A percentile compares a stretch with the other conserved stretches of the same genome.
phyloP scores from a whole-genome alignment of 2,888 invertebrate genomes.

The Xiphydria camelus region DNA sequence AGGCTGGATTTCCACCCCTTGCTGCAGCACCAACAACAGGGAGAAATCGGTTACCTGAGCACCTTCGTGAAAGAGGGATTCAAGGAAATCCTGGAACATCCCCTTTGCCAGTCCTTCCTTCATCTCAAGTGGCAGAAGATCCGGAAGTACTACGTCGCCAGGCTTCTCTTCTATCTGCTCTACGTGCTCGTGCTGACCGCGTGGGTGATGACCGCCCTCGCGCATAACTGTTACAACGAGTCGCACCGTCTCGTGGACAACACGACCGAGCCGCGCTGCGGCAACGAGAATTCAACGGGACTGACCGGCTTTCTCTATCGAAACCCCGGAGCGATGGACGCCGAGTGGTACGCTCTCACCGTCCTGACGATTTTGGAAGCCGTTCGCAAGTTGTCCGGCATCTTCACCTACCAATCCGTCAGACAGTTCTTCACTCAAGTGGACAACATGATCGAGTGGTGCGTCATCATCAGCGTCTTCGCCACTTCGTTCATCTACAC shows the following conservation, averaged over 20 bases:
- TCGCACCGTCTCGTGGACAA: constrained; percentile 70
- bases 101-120: constrained; percentile 83
- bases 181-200: constrained; percentile 80
- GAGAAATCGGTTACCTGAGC: constrained; percentile 84
- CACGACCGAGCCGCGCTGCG: constrained; percentile 64
- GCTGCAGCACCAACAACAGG: constrained; percentile 79
- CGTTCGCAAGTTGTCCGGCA: constrained; percentile 78
- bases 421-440: constrained; percentile 81
- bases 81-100: constrained; percentile 84
- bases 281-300: constrained; percentile 70
- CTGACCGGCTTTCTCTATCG: constrained; percentile 74
- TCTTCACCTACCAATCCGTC: constrained; percentile 80
- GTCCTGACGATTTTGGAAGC: constrained; percentile 80
- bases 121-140: constrained; percentile 91
- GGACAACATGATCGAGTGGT: constrained; percentile 87
- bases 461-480: constrained; percentile 81
- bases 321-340: constrained; percentile 77
- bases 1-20: constrained; percentile 82
- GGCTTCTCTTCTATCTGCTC: constrained; percentile 76
- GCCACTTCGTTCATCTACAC: constrained; percentile 81
- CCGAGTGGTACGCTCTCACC: constrained; percentile 82
- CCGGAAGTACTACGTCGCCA: constrained; percentile 81
- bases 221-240: constrained; percentile 80
- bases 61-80: constrained; percentile 88
- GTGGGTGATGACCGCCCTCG: constrained; percentile 80